Evolutionary conservation across 23 tunicate genomes (phyloP).

Genomic region (Corella eumyota): DNA sequence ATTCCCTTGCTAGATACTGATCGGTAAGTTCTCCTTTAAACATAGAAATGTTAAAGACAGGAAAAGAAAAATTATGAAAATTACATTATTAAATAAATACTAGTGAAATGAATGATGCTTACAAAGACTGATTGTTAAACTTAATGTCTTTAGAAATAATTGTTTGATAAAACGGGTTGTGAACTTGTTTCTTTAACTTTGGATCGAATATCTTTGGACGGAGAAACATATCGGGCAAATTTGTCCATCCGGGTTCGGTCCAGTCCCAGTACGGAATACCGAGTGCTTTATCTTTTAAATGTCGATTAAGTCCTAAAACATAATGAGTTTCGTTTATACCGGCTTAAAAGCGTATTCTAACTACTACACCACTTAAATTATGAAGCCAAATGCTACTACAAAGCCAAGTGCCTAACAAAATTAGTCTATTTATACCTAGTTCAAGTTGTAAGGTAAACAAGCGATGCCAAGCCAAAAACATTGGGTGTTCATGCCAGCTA

Average conservation of each 20-base stretch:
- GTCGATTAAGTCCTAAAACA: conserved; percentile 26
- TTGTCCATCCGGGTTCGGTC: conserved; percentile 30
- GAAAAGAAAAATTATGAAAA: too few species aligned
- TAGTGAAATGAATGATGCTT: background rate
- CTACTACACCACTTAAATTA: too few species aligned
- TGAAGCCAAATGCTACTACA: too few species aligned
- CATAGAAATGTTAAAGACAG: too few species aligned
- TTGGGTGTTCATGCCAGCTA: conserved; percentile 51
- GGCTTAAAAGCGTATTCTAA: too few species aligned
- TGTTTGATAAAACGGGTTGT: conserved; percentile 29
- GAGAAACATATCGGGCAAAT: conserved; percentile 19
- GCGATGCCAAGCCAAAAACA: conserved; percentile 57
- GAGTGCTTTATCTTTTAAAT: conserved; percentile 32
- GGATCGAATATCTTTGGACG: conserved; percentile 26
- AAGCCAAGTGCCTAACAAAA: too few species aligned
- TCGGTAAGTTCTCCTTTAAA: too few species aligned
- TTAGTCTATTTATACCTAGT: too few species aligned
- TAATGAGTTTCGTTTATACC: background rate
- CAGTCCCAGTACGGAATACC: conserved; percentile 74
- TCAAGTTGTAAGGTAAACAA: conserved; percentile 31
- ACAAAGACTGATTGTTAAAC: conserved; percentile 5
- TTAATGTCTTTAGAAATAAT: conserved; percentile 1
- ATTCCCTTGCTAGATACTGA: too few species aligned
- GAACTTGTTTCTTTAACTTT: conserved; percentile 3
- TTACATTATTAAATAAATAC: background rate